Evolutionary conservation across 2,797 vertebrate species (phyloP).

Genomic region (Champsocephalus gunnari): DNA sequence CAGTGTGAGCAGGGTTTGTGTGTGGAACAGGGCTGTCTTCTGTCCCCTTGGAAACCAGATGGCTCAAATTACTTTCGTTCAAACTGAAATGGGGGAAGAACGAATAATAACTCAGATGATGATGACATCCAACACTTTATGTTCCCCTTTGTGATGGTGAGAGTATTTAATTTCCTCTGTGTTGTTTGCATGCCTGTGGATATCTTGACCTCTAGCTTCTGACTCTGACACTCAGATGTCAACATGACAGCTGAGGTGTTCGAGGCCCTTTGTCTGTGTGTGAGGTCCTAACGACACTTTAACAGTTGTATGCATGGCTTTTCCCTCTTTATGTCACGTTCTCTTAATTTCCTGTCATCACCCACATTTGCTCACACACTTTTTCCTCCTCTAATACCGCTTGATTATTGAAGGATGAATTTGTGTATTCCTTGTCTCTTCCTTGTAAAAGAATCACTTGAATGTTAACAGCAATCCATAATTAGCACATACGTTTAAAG

Average conservation of each 20-base stretch:
- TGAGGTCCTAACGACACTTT: conserved; percentile 64
- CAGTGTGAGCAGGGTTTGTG: conserved; percentile 1
- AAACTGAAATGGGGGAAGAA: conserved; percentile 9
- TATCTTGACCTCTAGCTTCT: conserved; percentile 2
- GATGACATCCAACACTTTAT: conserved; percentile 13
- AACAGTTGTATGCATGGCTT: conserved; percentile 47
- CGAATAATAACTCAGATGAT: conserved; percentile 26
- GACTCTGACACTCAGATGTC: conserved; percentile 48
- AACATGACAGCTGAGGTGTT: conserved; percentile 55
- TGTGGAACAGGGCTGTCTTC: conserved; percentile 18
- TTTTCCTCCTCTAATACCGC: neutral
- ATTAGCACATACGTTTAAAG: neutral
- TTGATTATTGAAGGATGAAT: neutral
- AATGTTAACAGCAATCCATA: conserved; percentile 10
- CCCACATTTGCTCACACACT: neutral
- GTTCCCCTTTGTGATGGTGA: conserved; percentile 9
- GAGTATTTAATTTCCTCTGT: conserved; percentile 39
- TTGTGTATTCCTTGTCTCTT: neutral
- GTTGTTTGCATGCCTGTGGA: conserved; percentile 50
- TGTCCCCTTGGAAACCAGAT: conserved; percentile 8
- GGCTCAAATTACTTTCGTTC: conserved; percentile 5
- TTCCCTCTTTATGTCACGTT: conserved; percentile 9
- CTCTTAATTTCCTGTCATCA: conserved; percentile 13
- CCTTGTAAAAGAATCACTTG: neutral
- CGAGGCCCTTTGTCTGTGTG: conserved; percentile 51